phyloP scores from a whole-genome alignment of 2,888 invertebrate genomes.

The Stomorhina lunata region DNA sequence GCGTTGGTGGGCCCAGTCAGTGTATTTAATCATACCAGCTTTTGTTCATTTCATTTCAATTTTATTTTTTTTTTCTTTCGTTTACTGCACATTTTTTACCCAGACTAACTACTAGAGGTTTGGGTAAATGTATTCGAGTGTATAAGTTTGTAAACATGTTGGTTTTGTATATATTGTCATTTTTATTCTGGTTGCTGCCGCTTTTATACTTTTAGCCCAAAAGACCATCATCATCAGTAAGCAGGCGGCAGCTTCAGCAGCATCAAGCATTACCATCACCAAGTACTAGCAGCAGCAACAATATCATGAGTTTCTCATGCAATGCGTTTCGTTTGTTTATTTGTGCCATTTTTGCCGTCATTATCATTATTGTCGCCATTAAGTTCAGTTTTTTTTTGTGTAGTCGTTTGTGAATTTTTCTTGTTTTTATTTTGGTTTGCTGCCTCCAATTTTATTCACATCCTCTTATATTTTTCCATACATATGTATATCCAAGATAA shows the following conservation, averaged over 20 bases:
- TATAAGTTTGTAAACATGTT: slow-evolving; percentile 18
- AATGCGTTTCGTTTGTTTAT: slow-evolving; percentile 47
- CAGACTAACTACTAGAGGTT: neutral
- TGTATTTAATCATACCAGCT: slow-evolving; percentile 57
- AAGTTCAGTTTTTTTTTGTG: slow-evolving; percentile 67
- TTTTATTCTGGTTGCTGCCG: slow-evolving; percentile 18
- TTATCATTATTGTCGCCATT: slow-evolving; percentile 76
- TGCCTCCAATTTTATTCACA: slow-evolving; percentile 38
- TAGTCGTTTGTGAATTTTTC: slow-evolving; percentile 11
- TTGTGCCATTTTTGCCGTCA: slow-evolving; percentile 67
- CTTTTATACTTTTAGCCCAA: slow-evolving; percentile 50
- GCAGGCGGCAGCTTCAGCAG: neutral
- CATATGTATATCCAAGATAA: no score
- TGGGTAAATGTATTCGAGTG: neutral
- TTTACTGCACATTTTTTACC: slow-evolving; percentile 36
- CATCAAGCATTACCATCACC: slow-evolving; percentile 10
- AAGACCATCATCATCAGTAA: slow-evolving; percentile 49
- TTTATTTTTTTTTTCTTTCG: no score
- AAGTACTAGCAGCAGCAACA: slow-evolving; percentile 4
- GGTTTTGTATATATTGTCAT: slow-evolving; percentile 9
- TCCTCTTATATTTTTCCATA: slow-evolving; percentile 27
- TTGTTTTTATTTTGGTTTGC: slow-evolving; percentile 1
- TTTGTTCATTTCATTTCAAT: slow-evolving; percentile 61
- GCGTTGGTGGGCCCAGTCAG: slow-evolving; percentile 55
- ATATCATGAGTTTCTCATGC: slow-evolving; percentile 42